Conservation (phyloP, 1,140 invertebrate genomes). For the Cepaea nemoralis region DNA sequence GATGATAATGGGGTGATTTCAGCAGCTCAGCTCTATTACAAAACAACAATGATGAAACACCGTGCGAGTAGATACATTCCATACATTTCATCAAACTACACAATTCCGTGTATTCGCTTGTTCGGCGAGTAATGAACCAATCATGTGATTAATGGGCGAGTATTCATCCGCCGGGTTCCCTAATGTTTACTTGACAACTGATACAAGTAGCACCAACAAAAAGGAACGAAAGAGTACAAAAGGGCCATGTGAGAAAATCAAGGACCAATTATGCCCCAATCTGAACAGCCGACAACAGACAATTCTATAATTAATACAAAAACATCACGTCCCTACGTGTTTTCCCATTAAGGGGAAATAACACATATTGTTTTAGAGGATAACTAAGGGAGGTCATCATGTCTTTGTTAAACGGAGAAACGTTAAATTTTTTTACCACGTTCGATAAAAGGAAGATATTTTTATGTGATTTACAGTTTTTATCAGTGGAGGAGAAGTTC, state of each 20-base stretch:
- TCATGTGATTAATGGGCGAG: background rate
- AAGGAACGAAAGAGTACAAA: background rate
- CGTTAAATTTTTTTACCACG: too few relatives aligned
- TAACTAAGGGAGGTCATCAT: background rate
- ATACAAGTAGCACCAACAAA: background rate
- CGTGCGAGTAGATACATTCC: too few relatives aligned
- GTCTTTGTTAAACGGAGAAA: background rate
- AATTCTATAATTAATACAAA: constrained; percentile 9
- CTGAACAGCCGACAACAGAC: background rate
- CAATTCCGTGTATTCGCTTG: background rate
- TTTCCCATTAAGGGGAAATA: background rate
- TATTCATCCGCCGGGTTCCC: background rate
- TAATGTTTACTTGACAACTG: background rate
- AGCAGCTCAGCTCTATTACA: too few relatives aligned
- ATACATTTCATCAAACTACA: too few relatives aligned
- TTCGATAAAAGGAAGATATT: too few relatives aligned
- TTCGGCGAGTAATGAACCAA: background rate
- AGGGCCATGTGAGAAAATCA: constrained; percentile 6
- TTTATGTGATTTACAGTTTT: too few relatives aligned
- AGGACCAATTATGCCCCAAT: background rate
- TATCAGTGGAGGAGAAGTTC: too few relatives aligned
- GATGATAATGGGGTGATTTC: too few relatives aligned
- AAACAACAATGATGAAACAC: too few relatives aligned
- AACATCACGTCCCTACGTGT: background rate
- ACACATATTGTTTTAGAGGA: background rate